These are phyloP conservation scores for Taenaris catops DNA, from an alignment of 2,888 invertebrate species.

Conservation along the genomic window DNA sequence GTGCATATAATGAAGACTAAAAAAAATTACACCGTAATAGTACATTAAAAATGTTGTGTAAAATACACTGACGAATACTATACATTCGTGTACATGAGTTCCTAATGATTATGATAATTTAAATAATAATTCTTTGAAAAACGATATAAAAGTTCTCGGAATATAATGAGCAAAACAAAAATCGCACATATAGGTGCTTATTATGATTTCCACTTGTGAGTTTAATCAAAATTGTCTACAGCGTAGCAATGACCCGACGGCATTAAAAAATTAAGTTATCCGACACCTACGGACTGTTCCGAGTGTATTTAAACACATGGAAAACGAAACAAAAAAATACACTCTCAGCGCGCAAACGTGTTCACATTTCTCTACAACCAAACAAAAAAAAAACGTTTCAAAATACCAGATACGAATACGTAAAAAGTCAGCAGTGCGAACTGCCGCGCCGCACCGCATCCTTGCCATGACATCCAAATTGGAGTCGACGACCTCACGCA, in stretches of 20 bases:
- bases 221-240: slow-evolving; percentile 1
- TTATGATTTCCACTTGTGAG: too few species aligned
- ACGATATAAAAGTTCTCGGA: too few species aligned
- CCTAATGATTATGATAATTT: too few species aligned
- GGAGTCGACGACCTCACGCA: slow-evolving; percentile 68
- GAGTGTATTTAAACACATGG: slow-evolving; percentile 5
- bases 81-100: too few species aligned
- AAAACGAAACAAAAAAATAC: slow-evolving; percentile 5
- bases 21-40: too few species aligned
- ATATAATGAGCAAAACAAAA: too few species aligned
- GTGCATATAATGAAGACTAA: too few species aligned
- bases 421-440: slow-evolving; percentile 5
- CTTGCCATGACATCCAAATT: slow-evolving; percentile 72
- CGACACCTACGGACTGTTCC: slow-evolving; percentile 7
- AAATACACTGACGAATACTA: too few species aligned
- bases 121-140: too few species aligned
- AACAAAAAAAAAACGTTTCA: slow-evolving; percentile 9
- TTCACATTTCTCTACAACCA: slow-evolving; percentile 9
- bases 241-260: slow-evolving; percentile 6
- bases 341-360: slow-evolving; percentile 4
- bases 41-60: too few species aligned
- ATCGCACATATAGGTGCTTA: too few species aligned
- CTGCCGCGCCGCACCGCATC: slow-evolving; percentile 35
- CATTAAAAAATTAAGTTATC: slow-evolving; percentile 2
- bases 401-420: slow-evolving; percentile 8